These are phyloP conservation scores for Lateolabrax maculatus DNA, from an alignment of 2,797 vertebrate genomes.

Conservation along the genomic window DNA sequence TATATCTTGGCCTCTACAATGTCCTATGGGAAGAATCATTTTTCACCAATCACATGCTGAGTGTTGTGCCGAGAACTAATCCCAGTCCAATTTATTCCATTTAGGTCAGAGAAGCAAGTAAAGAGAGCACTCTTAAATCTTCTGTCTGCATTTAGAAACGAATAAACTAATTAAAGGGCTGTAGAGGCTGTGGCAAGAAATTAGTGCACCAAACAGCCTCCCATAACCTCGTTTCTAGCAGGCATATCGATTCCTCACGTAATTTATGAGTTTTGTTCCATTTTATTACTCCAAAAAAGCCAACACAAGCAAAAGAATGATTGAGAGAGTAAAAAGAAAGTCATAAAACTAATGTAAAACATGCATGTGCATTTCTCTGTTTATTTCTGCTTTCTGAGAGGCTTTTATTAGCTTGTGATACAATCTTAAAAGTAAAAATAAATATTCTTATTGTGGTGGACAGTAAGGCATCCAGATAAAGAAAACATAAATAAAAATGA, in stretches of 20 bases:
- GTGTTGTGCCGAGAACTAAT: slow-evolving; percentile 73
- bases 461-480: slow-evolving; percentile 22
- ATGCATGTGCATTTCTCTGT: slow-evolving; percentile 8
- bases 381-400: slow-evolving; percentile 1
- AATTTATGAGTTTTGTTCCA: slow-evolving; percentile 42
- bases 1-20: slow-evolving; percentile 41
- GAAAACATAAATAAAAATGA: no score
- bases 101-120: slow-evolving; percentile 75
- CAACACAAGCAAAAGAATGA: slow-evolving; percentile 24
- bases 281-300: slow-evolving; percentile 33
- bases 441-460: slow-evolving; percentile 24
- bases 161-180: slow-evolving; percentile 78
- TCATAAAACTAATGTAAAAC: slow-evolving; percentile 42
- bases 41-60: slow-evolving; percentile 63
- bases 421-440: slow-evolving; percentile 15
- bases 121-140: slow-evolving; percentile 74
- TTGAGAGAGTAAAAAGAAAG: slow-evolving; percentile 19
- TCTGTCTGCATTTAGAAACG: slow-evolving; percentile 75
- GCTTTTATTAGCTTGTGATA: slow-evolving; percentile 36
- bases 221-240: slow-evolving; percentile 58
- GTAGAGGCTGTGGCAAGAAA: slow-evolving; percentile 66
- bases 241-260: slow-evolving; percentile 46
- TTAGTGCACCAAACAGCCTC: slow-evolving; percentile 57
- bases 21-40: slow-evolving; percentile 60
- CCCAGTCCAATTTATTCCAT: slow-evolving; percentile 78